phyloP scores from a whole-genome alignment of 2,113 vertebrate species.

The Myotis yumanensis region DNA sequence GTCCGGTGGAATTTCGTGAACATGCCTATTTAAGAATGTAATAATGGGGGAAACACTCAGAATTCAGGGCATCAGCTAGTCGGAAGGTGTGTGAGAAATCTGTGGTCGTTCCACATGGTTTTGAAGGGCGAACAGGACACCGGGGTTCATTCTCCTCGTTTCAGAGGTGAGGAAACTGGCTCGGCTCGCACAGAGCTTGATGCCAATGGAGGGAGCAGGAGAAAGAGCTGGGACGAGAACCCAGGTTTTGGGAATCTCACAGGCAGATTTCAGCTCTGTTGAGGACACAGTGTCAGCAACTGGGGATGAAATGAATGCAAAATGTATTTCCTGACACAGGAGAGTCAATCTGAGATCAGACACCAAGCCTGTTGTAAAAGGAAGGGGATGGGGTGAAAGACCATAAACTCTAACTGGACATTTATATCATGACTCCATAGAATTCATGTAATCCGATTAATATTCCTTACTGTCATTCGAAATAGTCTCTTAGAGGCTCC shows the following conservation, averaged over 20 bases:
- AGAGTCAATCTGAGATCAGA: not conserved
- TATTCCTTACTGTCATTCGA: not conserved
- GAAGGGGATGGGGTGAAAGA: not conserved
- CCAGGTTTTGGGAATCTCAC: not conserved
- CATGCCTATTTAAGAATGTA: not conserved
- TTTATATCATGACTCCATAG: not conserved
- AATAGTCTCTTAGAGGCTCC: not conserved
- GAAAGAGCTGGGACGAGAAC: not conserved
- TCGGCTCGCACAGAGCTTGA: not conserved
- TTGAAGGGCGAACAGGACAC: not conserved
- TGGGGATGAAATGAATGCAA: not conserved
- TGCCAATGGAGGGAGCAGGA: not conserved
- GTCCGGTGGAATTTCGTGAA: not conserved
- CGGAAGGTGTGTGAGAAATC: not conserved
- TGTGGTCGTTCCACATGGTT: accelerated
- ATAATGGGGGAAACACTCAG: not conserved
- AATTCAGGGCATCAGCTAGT: not conserved
- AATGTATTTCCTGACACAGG: not conserved
- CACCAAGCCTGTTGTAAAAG: not conserved
- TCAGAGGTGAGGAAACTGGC: not conserved
- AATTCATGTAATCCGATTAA: not conserved
- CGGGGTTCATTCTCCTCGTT: accelerated
- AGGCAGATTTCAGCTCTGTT: not conserved
- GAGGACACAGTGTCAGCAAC: not conserved
- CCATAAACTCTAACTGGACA: not conserved